Percentiles rank a stretch among this genome's conserved stretches.
Conservation (phyloP, 2,888 invertebrate species). For the Oligia latruncula region DNA sequence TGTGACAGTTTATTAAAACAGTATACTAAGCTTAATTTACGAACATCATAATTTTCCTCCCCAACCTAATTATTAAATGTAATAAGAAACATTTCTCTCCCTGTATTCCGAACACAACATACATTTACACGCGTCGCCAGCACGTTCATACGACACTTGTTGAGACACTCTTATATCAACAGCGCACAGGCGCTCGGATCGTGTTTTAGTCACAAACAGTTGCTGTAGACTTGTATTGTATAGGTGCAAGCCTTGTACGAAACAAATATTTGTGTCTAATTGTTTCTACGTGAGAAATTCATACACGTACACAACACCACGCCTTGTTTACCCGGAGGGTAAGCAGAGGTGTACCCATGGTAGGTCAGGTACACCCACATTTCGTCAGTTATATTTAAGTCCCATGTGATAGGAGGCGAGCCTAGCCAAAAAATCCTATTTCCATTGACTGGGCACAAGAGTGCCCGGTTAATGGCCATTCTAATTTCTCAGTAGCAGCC, state of each 20-base stretch:
- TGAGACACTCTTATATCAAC: conserved; percentile 29
- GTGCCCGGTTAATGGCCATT: too few relatives aligned
- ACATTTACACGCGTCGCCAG: conserved; percentile 8
- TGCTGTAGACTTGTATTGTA: not conserved
- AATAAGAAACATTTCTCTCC: not conserved
- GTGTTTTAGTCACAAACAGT: conserved; percentile 20
- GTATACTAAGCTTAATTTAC: not conserved
- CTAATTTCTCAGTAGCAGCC: too few relatives aligned
- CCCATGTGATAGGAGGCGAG: too few relatives aligned
- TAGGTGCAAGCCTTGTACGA: not conserved
- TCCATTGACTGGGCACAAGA: too few relatives aligned
- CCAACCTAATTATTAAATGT: not conserved
- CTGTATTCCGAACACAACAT: not conserved
- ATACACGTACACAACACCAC: too few relatives aligned
- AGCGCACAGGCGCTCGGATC: not conserved
- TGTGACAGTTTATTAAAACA: not conserved
- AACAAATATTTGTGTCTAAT: not conserved
- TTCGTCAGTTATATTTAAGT: too few relatives aligned
- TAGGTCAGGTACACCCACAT: too few relatives aligned
- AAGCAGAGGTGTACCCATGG: too few relatives aligned
- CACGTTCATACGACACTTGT: conserved; percentile 33
- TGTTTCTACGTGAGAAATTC: not conserved
- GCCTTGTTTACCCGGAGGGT: too few relatives aligned
- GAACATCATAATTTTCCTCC: not conserved
- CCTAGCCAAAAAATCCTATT: too few relatives aligned